Evolutionary conservation across 1,140 invertebrate genomes (phyloP).

Genomic region (Phymorhynchus buccinoides): DNA sequence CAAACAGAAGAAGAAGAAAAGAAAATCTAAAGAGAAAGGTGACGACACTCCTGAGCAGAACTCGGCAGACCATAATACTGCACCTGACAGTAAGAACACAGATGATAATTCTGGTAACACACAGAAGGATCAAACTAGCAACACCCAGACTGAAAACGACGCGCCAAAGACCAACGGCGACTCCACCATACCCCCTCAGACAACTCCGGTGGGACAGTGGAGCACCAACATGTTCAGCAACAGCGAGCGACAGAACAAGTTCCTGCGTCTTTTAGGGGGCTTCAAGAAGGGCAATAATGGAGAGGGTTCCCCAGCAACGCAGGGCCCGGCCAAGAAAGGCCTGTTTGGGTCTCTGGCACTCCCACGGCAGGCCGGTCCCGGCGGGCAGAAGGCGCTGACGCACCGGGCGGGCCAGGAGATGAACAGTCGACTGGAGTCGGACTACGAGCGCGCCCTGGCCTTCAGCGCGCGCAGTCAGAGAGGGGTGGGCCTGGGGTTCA

Average conservation of each 20-base stretch:
- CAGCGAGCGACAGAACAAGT: slow-evolving; percentile 57
- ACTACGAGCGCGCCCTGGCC: slow-evolving; percentile 58
- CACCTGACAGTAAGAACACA: slow-evolving; percentile 1
- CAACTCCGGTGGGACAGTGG: slow-evolving; percentile 53
- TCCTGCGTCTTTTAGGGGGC: slow-evolving; percentile 57
- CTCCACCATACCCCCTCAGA: neutral
- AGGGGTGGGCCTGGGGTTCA: slow-evolving; percentile 57
- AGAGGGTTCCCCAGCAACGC: neutral
- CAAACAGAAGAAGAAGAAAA: slow-evolving; percentile 22
- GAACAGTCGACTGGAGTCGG: slow-evolving; percentile 50
- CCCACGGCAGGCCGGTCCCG: neutral
- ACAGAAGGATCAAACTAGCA: slow-evolving; percentile 16
- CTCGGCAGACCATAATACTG: slow-evolving; percentile 1
- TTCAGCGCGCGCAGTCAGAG: slow-evolving; percentile 46
- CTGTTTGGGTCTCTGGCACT: slow-evolving; percentile 42
- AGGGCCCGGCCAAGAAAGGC: slow-evolving; percentile 41
- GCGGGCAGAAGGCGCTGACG: slow-evolving; percentile 51
- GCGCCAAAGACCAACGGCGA: neutral
- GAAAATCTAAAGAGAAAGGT: neutral
- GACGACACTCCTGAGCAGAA: slow-evolving; percentile 28
- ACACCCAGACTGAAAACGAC: slow-evolving; percentile 5
- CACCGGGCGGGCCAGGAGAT: slow-evolving; percentile 42
- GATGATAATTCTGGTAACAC: neutral
- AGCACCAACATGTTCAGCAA: slow-evolving; percentile 49
- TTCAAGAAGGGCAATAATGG: slow-evolving; percentile 52